These are phyloP conservation scores for Himalopsyche tibetana DNA, from an alignment of 2,888 invertebrate species.

Conservation along the genomic window DNA sequence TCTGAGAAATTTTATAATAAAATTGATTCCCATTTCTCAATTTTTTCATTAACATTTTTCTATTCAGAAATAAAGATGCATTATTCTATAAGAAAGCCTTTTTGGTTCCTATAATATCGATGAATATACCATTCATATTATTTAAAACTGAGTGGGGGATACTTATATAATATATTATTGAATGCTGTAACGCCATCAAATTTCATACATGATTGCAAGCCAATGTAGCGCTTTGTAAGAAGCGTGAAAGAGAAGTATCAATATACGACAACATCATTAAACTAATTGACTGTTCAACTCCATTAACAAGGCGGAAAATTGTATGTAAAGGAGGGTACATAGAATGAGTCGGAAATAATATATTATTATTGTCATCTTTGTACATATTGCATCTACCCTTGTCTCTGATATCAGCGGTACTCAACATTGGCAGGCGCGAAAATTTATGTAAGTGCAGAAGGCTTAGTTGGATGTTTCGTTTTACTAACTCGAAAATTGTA, in stretches of 20 bases:
- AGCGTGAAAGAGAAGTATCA: background rate
- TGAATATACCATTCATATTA: no score
- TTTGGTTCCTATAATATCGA: no score
- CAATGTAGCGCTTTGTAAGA: conserved; percentile 4
- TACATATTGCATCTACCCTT: conserved; percentile 14
- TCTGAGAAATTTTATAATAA: no score
- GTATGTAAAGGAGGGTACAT: background rate
- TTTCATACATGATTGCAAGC: background rate
- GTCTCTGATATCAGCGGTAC: background rate
- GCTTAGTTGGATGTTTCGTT: no score
- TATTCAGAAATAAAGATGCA: no score
- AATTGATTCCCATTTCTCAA: no score
- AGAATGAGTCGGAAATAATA: background rate
- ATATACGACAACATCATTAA: background rate
- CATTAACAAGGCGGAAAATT: background rate
- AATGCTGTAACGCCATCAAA: background rate
- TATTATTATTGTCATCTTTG: conserved; percentile 21
- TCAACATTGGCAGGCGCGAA: no score
- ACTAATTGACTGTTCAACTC: conserved; percentile 30
- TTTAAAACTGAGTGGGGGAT: no score
- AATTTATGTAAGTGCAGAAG: no score
- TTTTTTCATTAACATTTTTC: no score
- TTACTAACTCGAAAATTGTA: no score
- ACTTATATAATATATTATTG: background rate
- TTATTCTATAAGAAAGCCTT: no score